Conservation (phyloP, 2,888 invertebrate species). For the Choreutis nemorana region DNA sequence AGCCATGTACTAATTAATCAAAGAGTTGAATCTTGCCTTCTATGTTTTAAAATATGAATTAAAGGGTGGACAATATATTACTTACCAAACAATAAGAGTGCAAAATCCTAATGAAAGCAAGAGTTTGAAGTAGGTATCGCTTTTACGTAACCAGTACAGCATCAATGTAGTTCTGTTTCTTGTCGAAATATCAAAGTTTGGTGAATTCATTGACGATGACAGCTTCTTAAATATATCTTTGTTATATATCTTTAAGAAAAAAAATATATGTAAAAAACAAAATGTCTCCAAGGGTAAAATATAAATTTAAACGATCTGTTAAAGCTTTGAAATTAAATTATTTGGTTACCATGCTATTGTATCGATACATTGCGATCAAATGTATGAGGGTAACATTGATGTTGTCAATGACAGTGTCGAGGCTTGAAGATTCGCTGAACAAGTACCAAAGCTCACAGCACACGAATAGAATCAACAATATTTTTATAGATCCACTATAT, state of each 20-base stretch:
- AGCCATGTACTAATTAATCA: no score
- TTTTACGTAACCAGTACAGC: conserved; percentile 28
- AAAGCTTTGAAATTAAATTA: conserved; percentile 1
- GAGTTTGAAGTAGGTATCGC: conserved; percentile 29
- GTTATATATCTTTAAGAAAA: conserved; percentile 20
- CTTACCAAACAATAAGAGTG: conserved; percentile 38
- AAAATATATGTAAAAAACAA: neutral
- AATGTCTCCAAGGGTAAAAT: neutral
- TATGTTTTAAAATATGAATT: no score
- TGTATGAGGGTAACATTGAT: conserved; percentile 33
- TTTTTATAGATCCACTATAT: conserved; percentile 27
- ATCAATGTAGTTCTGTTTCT: conserved; percentile 24
- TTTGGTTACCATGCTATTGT: conserved; percentile 39
- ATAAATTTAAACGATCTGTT: neutral
- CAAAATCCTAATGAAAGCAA: conserved; percentile 33
- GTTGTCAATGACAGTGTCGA: conserved; percentile 29
- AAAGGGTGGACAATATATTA: no score
- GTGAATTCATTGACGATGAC: conserved; percentile 35
- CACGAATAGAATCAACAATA: conserved; percentile 22
- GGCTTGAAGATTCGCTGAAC: conserved; percentile 19
- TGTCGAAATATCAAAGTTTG: conserved; percentile 36
- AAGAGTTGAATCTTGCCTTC: no score
- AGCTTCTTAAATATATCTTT: conserved; percentile 29
- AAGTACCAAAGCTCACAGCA: conserved; percentile 32
- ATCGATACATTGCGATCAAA: conserved; percentile 31